A percentile compares a stretch with the other conserved stretches of the same genome.
These are phyloP conservation scores for Sebastes kiyomatsui DNA, from an alignment of 2,797 vertebrate species.

Conservation along the genomic window DNA sequence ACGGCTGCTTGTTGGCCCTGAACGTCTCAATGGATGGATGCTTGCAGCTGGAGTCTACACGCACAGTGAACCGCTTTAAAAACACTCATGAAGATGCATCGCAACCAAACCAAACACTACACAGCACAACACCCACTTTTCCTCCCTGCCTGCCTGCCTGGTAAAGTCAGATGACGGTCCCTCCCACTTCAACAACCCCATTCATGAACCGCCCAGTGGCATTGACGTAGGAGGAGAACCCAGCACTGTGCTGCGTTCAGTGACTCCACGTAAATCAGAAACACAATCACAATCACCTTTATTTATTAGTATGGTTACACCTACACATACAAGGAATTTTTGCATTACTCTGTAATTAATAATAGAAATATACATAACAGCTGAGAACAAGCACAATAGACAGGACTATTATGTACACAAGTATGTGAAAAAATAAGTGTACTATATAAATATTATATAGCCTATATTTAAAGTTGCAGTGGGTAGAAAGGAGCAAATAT, in stretches of 20 bases:
- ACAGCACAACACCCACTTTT: slow-evolving; percentile 71
- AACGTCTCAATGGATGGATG: slow-evolving; percentile 30
- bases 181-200: slow-evolving; percentile 65
- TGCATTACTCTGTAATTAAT: neutral
- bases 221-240: slow-evolving; percentile 74
- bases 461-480: too few relatives aligned
- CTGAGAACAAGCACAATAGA: too few relatives aligned
- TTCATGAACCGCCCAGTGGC: slow-evolving; percentile 68
- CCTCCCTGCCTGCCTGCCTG: slow-evolving; percentile 14
- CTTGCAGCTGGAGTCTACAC: slow-evolving; percentile 16
- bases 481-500: too few relatives aligned
- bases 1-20: slow-evolving; percentile 16
- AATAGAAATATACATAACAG: neutral
- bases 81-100: slow-evolving; percentile 64
- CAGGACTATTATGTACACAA: too few relatives aligned
- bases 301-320: neutral
- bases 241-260: slow-evolving; percentile 62
- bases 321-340: too few relatives aligned
- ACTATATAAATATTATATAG: too few relatives aligned
- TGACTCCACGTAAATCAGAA: neutral
- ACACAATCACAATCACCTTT: neutral
- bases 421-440: too few relatives aligned
- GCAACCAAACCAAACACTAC: slow-evolving; percentile 27
- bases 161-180: slow-evolving; percentile 59
- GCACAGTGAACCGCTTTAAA: slow-evolving; percentile 50